phyloP scores from a whole-genome alignment of 2,888 invertebrate genomes.

The Drymonia ruficornis region DNA sequence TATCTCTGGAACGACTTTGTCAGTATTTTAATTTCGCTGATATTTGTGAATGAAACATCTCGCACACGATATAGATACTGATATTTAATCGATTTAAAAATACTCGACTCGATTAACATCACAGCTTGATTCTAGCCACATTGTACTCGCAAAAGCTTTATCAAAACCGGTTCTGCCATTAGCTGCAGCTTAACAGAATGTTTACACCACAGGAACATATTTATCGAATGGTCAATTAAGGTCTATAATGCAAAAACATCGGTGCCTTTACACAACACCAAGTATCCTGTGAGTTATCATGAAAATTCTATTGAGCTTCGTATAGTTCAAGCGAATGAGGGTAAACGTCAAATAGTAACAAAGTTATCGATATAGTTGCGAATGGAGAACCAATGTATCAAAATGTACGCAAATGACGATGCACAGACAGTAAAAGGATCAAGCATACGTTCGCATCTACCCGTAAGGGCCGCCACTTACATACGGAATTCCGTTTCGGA shows the following conservation, averaged over 20 bases:
- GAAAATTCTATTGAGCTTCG: neutral
- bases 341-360: neutral
- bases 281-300: neutral
- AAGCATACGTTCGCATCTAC: neutral
- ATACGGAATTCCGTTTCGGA: too few relatives aligned
- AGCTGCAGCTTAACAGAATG: constrained; percentile 8
- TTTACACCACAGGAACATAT: neutral
- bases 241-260: neutral
- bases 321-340: neutral
- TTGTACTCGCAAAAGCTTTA: constrained; percentile 4
- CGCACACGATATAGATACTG: too few relatives aligned
- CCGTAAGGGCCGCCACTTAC: too few relatives aligned
- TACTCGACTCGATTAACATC: neutral
- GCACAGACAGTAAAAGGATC: neutral
- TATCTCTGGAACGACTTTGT: neutral
- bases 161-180: constrained; percentile 20
- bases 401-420: too few relatives aligned
- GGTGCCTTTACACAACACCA: constrained; percentile 4
- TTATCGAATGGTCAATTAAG: constrained; percentile 1
- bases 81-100: too few relatives aligned
- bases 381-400: too few relatives aligned
- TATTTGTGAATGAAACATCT: too few relatives aligned
- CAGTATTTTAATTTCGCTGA: neutral
- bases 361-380: too few relatives aligned
- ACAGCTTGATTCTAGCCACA: constrained; percentile 12